Percentiles rank a stretch among this genome's conserved stretches.
phyloP scores from a whole-genome alignment of 2,797 vertebrate genomes.

The Gadopsis bispinosus region DNA sequence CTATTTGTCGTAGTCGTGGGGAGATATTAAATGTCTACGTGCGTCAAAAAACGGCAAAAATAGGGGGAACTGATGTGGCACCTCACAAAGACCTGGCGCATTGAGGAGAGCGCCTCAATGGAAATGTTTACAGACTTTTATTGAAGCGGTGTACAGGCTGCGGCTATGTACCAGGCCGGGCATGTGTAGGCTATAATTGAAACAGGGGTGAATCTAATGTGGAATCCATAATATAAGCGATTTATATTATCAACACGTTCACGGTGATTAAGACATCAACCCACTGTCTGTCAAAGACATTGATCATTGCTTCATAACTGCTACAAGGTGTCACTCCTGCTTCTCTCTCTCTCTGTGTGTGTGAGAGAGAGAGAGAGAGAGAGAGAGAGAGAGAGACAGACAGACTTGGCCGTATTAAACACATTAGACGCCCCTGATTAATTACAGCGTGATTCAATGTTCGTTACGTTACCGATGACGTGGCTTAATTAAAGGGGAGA shows the following conservation, averaged over 20 bases:
- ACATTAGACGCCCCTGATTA: slow-evolving; percentile 92
- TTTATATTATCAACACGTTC: slow-evolving; percentile 26
- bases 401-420: slow-evolving; percentile 88
- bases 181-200: slow-evolving; percentile 32
- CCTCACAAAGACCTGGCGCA: slow-evolving; percentile 18
- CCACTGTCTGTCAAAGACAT: slow-evolving; percentile 26
- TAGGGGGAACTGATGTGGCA: slow-evolving; percentile 43
- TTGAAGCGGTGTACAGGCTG: slow-evolving; percentile 25
- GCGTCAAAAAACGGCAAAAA: slow-evolving; percentile 56
- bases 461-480: slow-evolving; percentile 90
- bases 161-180: slow-evolving; percentile 29
- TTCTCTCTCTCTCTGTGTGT: background rate
- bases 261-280: slow-evolving; percentile 21
- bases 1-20: slow-evolving; percentile 55
- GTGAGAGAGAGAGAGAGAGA: background rate
- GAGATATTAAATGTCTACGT: slow-evolving; percentile 59
- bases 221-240: background rate
- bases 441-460: slow-evolving; percentile 94
- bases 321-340: slow-evolving; percentile 38
- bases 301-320: slow-evolving; percentile 33
- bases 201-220: background rate
- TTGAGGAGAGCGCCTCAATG: slow-evolving; percentile 13
- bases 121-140: slow-evolving; percentile 13
- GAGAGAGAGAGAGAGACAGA: slow-evolving; percentile 13
- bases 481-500: slow-evolving; percentile 91